Evolutionary conservation across 2,888 invertebrate species (phyloP), one percentile per base, ranked within the genome.

Genomic region (Rhagonycha fulva): DNA sequence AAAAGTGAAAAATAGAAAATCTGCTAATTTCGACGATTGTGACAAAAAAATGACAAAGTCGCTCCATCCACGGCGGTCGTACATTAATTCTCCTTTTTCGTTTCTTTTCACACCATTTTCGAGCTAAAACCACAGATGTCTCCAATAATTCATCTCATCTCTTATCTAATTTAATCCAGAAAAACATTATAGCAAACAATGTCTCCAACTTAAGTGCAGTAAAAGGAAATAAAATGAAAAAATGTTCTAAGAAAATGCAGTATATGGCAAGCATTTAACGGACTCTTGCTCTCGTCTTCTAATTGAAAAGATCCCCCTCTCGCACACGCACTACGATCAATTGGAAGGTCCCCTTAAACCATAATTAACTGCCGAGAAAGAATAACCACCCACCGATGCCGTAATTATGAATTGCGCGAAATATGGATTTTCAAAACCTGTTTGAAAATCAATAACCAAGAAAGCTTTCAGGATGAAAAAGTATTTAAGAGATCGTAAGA

Each of bases 141-240:
- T 63, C 71, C 72, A 66, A 77, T 77, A 74, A 75, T 75, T 75
- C 74, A 68, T 71, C 75, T 77, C 78, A 76, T 80, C 76, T 78
- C 78, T 80, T 78, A 79, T 79, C 77, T 73, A 75, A 76, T 80
- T 80, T 80, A 79, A 80, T 80, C 80, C 77, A 77, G 78, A 74
- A 77, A 79, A 76, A 73, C 78, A 80, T 80, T 78, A 80, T 78
- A 74, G 75, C 78, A 79, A 77, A 77, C 77, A 79, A 80, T 78
- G 79, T 79, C 76, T 66, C 70, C 78, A 62, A 62, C 76, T 72
- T 76, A 76, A 77, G 73, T 76, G 78, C 79, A 77, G 70, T 73
- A 74, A 71, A 76, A 70, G 74, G 70, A 78, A 77, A 76, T 73
- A 76, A 76, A 76, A 67, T 32, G 77, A 62, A 77, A 72, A 77